Conservation (phyloP, 2,888 invertebrate species). For the Tetropium fuscum region DNA sequence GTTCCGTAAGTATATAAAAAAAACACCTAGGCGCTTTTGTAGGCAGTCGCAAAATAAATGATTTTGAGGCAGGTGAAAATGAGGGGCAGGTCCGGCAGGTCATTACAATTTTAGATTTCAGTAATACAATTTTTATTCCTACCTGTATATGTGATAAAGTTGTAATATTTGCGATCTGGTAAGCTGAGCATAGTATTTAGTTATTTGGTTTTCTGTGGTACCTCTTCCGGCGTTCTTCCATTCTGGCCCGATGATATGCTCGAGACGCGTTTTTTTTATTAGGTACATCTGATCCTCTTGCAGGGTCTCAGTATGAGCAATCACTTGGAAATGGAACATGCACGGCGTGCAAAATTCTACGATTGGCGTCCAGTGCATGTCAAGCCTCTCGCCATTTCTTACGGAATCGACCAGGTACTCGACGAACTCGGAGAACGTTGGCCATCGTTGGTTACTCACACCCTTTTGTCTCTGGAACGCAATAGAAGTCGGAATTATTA, state of each 20-base stretch:
- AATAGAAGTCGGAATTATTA: too few relatives aligned
- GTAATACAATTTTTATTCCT: too few relatives aligned
- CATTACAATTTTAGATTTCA: too few relatives aligned
- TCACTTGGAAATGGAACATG: constrained; percentile 80
- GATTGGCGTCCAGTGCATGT: constrained; percentile 92
- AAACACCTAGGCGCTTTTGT: too few relatives aligned
- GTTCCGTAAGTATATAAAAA: too few relatives aligned
- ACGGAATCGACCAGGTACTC: constrained; percentile 81
- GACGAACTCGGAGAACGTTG: constrained; percentile 86
- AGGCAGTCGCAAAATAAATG: too few relatives aligned
- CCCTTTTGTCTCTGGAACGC: constrained; percentile 22
- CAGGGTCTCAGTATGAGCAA: constrained; percentile 86
- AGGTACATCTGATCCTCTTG: constrained; percentile 87
- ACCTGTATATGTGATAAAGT: constrained; percentile 85
- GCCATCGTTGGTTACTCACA: constrained; percentile 68
- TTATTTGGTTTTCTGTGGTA: constrained; percentile 79
- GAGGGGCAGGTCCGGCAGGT: too few relatives aligned
- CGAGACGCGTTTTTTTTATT: constrained; percentile 80
- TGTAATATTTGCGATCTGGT: constrained; percentile 79
- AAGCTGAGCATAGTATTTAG: constrained; percentile 82
- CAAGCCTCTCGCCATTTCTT: constrained; percentile 73
- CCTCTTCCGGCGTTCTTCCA: constrained; percentile 86
- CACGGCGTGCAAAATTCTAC: constrained; percentile 88
- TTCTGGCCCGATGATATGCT: constrained; percentile 82
- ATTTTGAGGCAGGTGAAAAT: too few relatives aligned